Conservation (phyloP, 2,888 invertebrate genomes). For the Euproctis similis region DNA sequence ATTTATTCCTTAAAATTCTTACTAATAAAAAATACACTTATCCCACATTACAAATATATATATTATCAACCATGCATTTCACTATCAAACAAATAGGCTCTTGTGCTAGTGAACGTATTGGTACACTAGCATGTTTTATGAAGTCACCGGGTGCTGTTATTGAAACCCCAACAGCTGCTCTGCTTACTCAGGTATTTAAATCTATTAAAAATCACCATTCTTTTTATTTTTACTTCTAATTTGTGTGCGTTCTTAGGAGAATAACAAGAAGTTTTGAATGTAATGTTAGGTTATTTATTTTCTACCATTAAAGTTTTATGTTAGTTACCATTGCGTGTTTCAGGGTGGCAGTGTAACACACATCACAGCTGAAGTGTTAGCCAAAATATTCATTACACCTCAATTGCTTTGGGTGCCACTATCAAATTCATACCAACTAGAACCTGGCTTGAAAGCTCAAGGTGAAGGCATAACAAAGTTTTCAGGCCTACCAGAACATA, state of each 20-base stretch:
- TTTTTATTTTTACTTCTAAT: too few species aligned
- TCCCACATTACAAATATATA: too few species aligned
- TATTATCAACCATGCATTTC: constrained; percentile 81
- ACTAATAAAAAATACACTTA: too few species aligned
- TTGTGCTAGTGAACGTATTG: constrained; percentile 79
- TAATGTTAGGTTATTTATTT: not conserved
- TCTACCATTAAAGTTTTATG: not conserved
- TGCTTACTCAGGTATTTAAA: constrained; percentile 82
- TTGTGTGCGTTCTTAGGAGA: too few species aligned
- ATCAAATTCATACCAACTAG: constrained; percentile 79
- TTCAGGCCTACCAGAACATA: constrained; percentile 76
- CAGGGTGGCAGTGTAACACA: constrained; percentile 90
- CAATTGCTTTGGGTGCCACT: constrained; percentile 84
- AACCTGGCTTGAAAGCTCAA: constrained; percentile 78
- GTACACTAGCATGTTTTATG: constrained; percentile 76
- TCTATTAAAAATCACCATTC: too few species aligned
- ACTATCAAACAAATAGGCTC: constrained; percentile 74
- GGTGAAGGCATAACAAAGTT: constrained; percentile 81
- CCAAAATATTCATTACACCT: constrained; percentile 76
- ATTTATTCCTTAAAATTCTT: too few species aligned
- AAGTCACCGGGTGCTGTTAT: constrained; percentile 72
- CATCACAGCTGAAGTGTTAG: constrained; percentile 84
- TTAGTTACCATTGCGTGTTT: constrained; percentile 20
- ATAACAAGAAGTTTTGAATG: too few species aligned
- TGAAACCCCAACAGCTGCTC: constrained; percentile 84